Conservation (phyloP, 2,113 vertebrate species). For the Gnathonemus longibarbis region DNA sequence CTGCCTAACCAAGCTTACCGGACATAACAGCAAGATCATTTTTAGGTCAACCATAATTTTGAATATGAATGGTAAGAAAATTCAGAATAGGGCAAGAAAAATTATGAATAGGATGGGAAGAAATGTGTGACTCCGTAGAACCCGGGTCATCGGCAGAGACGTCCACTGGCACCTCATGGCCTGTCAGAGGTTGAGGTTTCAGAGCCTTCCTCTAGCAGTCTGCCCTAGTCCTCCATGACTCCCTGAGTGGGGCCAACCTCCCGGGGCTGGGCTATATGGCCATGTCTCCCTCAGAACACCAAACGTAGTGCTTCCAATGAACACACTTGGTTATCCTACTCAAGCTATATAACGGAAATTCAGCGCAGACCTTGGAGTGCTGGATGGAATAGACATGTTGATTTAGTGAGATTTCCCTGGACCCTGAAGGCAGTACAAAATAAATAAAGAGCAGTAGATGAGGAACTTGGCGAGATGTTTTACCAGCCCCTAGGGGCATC, state of each 20-base stretch:
- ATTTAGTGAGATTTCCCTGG: not conserved
- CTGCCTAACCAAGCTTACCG: not conserved
- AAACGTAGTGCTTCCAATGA: conserved; percentile 47
- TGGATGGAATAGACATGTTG: not conserved
- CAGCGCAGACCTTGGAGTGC: not conserved
- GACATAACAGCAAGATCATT: not conserved
- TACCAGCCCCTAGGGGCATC: not conserved
- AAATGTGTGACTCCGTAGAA: not conserved
- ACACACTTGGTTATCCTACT: not conserved
- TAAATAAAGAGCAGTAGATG: not conserved
- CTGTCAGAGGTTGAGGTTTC: not conserved
- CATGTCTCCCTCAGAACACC: conserved; percentile 36
- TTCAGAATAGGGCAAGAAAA: not conserved
- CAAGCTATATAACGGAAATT: not conserved
- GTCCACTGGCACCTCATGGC: not conserved
- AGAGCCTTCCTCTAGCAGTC: not conserved
- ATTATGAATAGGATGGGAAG: not conserved
- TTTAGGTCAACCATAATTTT: not conserved
- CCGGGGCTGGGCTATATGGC: conserved; percentile 23
- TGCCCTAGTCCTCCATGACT: not conserved
- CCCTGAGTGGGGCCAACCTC: conserved; percentile 24
- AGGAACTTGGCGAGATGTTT: not conserved
- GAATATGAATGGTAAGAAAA: not conserved
- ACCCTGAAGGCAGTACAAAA: not conserved
- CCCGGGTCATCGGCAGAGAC: not conserved